phyloP scores from a whole-genome alignment of 2,888 invertebrate species.

The Steinernema carpocapsae region DNA sequence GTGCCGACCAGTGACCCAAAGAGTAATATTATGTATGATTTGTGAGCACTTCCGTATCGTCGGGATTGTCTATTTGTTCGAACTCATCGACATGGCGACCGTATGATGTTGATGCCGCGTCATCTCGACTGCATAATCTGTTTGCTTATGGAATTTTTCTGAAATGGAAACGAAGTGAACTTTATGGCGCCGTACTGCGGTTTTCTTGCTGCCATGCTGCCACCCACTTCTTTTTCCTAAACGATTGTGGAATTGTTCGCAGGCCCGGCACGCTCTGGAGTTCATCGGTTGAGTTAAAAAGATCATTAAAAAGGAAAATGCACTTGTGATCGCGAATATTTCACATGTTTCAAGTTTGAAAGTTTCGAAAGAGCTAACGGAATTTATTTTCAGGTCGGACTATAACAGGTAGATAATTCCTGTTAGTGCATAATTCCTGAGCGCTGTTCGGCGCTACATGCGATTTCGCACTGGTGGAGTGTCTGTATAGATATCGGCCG shows the following conservation, averaged over 20 bases:
- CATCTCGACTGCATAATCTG: slow-evolving; percentile 7
- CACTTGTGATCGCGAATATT: background rate
- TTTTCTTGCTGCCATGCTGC: background rate
- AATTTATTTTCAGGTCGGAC: background rate
- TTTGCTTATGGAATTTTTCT: slow-evolving; percentile 29
- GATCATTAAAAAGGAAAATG: background rate
- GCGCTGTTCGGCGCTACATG: slow-evolving; percentile 2
- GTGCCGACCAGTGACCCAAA: background rate
- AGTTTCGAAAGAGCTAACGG: no score
- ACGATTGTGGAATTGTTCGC: background rate
- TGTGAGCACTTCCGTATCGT: no score
- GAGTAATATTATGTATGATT: background rate
- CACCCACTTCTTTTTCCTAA: background rate
- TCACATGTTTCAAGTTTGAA: no score
- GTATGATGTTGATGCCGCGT: background rate
- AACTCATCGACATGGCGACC: no score
- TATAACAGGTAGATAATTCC: background rate
- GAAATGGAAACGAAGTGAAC: background rate
- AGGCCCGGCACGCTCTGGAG: no score
- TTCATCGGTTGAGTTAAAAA: no score
- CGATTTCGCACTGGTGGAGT: background rate
- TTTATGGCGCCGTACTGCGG: background rate
- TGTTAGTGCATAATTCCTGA: slow-evolving; percentile 8
- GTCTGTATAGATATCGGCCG: background rate
- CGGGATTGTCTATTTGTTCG: no score